phyloP scores from a whole-genome alignment of 1,140 invertebrate species.

The Ostrea edulis region DNA sequence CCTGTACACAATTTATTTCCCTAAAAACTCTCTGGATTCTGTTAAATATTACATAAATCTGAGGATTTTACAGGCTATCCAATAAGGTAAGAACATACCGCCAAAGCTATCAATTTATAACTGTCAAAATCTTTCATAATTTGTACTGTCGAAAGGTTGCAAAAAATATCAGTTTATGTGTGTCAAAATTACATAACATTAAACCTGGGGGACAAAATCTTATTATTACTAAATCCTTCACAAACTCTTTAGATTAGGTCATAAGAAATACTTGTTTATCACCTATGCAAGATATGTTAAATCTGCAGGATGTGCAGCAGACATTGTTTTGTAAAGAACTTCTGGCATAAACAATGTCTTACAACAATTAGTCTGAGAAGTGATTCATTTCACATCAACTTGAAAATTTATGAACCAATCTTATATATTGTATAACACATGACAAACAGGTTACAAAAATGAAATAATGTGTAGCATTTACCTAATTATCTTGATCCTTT shows the following conservation, averaged over 20 bases:
- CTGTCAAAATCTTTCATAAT: background rate
- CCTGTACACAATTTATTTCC: background rate
- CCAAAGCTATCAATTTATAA: background rate
- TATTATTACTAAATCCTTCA: background rate
- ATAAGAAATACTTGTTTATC: background rate
- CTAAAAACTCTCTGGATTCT: background rate
- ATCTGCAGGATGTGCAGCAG: conserved; percentile 18
- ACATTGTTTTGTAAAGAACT: conserved; percentile 21
- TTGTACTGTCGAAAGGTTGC: background rate
- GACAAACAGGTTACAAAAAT: conserved; percentile 2
- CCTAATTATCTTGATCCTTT: conserved; percentile 22
- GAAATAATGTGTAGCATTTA: conserved; percentile 10
- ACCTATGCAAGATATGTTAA: background rate
- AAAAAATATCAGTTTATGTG: conserved; percentile 18
- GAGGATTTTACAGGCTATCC: background rate
- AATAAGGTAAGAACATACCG: background rate
- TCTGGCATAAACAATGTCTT: conserved; percentile 19
- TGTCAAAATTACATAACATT: background rate
- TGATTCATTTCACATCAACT: conserved; percentile 11
- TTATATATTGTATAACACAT: background rate
- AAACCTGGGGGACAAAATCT: background rate
- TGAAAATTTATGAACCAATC: background rate
- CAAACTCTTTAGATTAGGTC: background rate
- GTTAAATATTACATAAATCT: background rate
- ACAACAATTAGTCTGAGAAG: conserved; percentile 25